Evolutionary conservation across 2,797 vertebrate species (phyloP), one percentile per base, ranked within the genome.

Genomic region (Scarus forsteni): DNA sequence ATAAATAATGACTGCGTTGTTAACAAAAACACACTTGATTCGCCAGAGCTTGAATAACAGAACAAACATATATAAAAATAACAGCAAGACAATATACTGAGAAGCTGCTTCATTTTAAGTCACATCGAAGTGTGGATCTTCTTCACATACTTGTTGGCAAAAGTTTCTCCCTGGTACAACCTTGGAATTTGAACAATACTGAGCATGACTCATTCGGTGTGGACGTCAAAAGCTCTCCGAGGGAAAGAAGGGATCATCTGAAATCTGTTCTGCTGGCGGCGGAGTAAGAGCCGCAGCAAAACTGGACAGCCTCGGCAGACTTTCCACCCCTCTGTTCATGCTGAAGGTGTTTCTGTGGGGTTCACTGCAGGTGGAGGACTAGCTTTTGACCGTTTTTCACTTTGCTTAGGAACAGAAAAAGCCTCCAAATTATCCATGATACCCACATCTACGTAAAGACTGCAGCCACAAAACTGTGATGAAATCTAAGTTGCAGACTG

Each of bases 1-100:
- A 89, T 88, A 92, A 92, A 91, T 88, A 92, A 85, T 77, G 55
- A 89, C 77, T 74, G 68, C 80, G 84, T 77, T 60, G 60, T 84
- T 79, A 84, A 88, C 70, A 58, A 79, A 27, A 90, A 86, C 66
- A 88, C 75, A 79, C 44, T 60, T 65, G 38, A 77, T 55, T 77
- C 7, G 59, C 64, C 81, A 76, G 59, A 87, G 78, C 58, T 79
- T 56, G 63, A 50, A 70, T 27, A 80, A 86, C 83, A 69, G 57
- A 81, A 86, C 61, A 70, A 80, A 81, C 54, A 81, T 62, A 81
- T 62, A 53, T 73, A 60, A 75, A 81, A 84, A 75, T 66, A 85
- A 84, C 67, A 73, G 66, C 67, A 7, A 73, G 70, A 88, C 84
- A 75, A 71, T 56, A 78, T 36, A 73, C 16, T 16, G 64, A 51